Evolutionary conservation across 2,797 vertebrate species (phyloP), one percentile per base, ranked within the genome.

Genomic region (Dromococcyx pavoninus): DNA sequence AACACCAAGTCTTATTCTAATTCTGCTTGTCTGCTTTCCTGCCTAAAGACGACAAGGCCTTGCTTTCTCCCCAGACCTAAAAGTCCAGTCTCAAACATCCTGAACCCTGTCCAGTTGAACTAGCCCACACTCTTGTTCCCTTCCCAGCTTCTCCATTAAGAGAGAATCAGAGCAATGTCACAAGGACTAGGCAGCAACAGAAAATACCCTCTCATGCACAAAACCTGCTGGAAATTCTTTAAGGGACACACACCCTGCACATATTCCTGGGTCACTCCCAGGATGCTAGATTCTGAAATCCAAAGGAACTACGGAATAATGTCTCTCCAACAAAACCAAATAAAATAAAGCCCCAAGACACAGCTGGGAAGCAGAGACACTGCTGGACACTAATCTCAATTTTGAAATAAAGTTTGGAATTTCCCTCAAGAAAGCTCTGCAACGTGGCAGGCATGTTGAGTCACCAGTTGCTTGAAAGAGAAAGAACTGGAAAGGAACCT

Each of bases 321-420:
- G 17, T 46, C 19, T n/a, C n/a, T 46, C 46, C 46, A 46, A 4
- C 10, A 85, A 89, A 91, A 19, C 3, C 19, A 86, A 93, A 85
- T 39, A 28, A n/a, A 84, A 18, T 12, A 78, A 76, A 61, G 53
- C 57, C 46, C 9, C n/a, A 60, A 53, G 65, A 74, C 46, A 78
- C 61, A 94, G 69, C 53, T 91, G 84, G 75, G 37, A 87, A 89
- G 84, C 44, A 64, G 81, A 83, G 17, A 37, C 0, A 0, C 76
- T 39, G 19, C 61, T 30, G 48, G 64, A 67, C 8, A 24, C 33
- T 30, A 57, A 74, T 65, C 37, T 86, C 33, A 35, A 14, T 57
- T 85, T 54, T 64, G 61, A 92, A 95, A 94, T 93, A 74, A 77
- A 93, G 72, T 77, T 56, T 72, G 94, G 84, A 92, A 95, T 95